Evolutionary conservation across 2,888 invertebrate genomes (phyloP).

Genomic region (Creontiades dilutus): DNA sequence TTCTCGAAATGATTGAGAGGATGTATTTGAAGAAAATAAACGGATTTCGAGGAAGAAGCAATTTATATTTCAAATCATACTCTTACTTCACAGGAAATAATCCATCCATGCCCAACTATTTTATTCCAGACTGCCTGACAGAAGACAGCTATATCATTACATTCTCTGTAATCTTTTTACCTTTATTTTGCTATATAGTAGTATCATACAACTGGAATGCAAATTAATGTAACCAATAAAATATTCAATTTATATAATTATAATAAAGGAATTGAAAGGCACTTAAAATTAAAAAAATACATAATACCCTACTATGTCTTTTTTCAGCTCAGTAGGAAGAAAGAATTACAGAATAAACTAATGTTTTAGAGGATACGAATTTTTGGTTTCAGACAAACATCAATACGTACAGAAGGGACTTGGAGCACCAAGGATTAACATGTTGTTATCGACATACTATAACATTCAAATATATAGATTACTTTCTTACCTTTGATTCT

Average conservation of each 20-base stretch:
- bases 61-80: slow-evolving; percentile 56
- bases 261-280: slow-evolving; percentile 57
- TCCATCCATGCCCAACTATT: slow-evolving; percentile 48
- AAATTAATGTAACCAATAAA: slow-evolving; percentile 62
- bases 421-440: not conserved
- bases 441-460: slow-evolving; percentile 12
- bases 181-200: slow-evolving; percentile 52
- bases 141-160: slow-evolving; percentile 34
- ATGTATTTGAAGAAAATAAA: not conserved
- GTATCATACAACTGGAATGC: slow-evolving; percentile 59
- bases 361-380: not conserved
- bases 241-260: slow-evolving; percentile 48
- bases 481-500: slow-evolving; percentile 7
- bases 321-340: slow-evolving; percentile 31
- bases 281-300: slow-evolving; percentile 65
- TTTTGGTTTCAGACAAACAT: not conserved
- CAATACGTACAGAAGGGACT: not conserved
- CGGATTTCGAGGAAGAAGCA: slow-evolving; percentile 49
- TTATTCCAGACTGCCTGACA: slow-evolving; percentile 30
- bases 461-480: slow-evolving; percentile 19
- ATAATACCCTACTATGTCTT: slow-evolving; percentile 41
- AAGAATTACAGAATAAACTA: not conserved
- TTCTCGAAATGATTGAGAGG: no score
- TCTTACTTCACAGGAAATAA: slow-evolving; percentile 53
- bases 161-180: slow-evolving; percentile 40